Evolutionary conservation across 2,113 vertebrate species (phyloP).

Genomic region (Gallinago jamesoni): DNA sequence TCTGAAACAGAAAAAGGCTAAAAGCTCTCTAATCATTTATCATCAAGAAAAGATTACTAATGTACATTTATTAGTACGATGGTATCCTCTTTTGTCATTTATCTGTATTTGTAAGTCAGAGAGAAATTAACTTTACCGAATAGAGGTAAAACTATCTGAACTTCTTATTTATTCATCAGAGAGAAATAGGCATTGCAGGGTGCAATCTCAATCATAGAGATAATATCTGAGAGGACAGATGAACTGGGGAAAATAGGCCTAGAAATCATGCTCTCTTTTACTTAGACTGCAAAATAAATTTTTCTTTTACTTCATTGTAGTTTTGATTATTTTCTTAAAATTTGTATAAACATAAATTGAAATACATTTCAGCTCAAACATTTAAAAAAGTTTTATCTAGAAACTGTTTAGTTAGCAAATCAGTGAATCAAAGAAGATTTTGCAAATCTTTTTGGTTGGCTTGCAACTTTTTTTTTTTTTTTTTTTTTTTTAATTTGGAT

Average conservation of each 20-base stretch:
- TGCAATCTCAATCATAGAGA: background rate
- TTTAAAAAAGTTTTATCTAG: background rate
- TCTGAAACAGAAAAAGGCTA: background rate
- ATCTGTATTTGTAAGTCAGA: background rate
- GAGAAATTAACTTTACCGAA: background rate
- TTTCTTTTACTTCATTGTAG: background rate
- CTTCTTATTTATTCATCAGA: background rate
- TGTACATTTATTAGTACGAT: background rate
- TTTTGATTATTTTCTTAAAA: background rate
- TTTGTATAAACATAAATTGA: background rate
- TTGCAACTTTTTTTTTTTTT: background rate
- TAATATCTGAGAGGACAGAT: background rate
- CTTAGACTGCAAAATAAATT: background rate
- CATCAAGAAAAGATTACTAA: background rate
- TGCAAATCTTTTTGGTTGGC: fast-evolving
- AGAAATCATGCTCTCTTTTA: background rate
- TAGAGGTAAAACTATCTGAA: background rate
- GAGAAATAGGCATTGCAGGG: background rate
- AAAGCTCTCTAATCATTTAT: background rate
- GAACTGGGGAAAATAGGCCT: background rate
- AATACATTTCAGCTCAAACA: background rate
- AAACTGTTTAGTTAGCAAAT: background rate
- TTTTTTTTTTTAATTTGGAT: background rate
- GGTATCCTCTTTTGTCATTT: background rate
- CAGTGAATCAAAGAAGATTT: background rate